Evolutionary conservation across 1,140 invertebrate genomes (phyloP), one percentile per base, ranked within the genome.

Genomic region (Trachymyrmex septentrionalis): DNA sequence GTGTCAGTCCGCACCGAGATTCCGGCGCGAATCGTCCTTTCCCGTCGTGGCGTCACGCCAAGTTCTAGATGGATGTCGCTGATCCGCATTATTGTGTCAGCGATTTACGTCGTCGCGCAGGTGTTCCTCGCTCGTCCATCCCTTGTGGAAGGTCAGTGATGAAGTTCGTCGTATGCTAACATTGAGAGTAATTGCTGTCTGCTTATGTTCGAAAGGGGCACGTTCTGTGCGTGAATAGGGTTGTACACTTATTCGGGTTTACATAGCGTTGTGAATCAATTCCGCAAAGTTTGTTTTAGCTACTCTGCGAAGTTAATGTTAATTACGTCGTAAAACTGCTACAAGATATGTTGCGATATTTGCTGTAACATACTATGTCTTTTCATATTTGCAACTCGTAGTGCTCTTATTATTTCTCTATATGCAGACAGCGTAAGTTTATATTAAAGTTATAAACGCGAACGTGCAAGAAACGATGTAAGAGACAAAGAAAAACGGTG

Each of bases 31-130:
- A 93, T 92, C 92, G 91, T 93, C 78, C 88, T 90, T 92, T 84
- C 87, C 66, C 76, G 87, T 93, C 92, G 92, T 89, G 92, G 86
- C 91, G 93, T 94, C 84, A 85, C 88, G 84, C 88, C 86, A 92
- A 91, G 88, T 92, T 90, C 89, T 94, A 94, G 94, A 94, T 94
- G 94, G 93, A 94, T 94, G 94, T 94, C 93, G 94, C 93, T 92
- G 93, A 94, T 93, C 90, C 93, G 93, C 90, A 69, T 87, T 87
- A 88, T 92, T 84, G 92, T 93, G 55, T 89, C 89, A 82, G 90
- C 92, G 76, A 86, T 92, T 91, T 82, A 91, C 88, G 87, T 92
- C 87, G 86, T 93, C 88, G 92, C 87, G 89, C 87, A 88, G 86
- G 77, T 92, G 84, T 64, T 92, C 59, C 86, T 92, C 63, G 73